These are phyloP conservation scores for Proctacanthus coquilletti DNA, from an alignment of 1,140 invertebrate genomes.

Conservation along the genomic window DNA sequence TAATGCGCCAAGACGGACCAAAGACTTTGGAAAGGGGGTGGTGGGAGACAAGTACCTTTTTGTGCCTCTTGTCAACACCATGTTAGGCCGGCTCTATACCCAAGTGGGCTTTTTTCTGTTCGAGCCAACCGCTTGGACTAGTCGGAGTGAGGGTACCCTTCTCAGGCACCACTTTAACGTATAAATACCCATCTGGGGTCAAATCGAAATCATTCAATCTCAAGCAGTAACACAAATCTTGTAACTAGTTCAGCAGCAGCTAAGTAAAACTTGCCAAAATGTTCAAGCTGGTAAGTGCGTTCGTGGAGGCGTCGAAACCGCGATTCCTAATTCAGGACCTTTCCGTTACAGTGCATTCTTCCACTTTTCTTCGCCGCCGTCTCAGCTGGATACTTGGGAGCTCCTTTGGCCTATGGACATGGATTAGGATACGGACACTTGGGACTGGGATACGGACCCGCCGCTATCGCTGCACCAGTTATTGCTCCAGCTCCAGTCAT, in stretches of 20 bases:
- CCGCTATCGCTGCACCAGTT: constrained; percentile 19
- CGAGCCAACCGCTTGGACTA: too few relatives aligned
- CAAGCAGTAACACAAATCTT: neutral
- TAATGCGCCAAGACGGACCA: too few relatives aligned
- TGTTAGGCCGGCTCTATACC: too few relatives aligned
- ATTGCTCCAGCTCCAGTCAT: constrained; percentile 22
- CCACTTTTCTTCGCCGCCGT: constrained; percentile 22
- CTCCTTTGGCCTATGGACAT: constrained; percentile 14
- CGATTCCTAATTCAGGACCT: too few relatives aligned
- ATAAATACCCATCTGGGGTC: neutral
- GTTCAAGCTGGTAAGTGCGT: constrained; percentile 30
- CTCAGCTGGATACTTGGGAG: constrained; percentile 20
- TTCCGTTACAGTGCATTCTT: constrained; percentile 10
- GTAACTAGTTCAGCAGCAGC: neutral
- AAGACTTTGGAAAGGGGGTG: too few relatives aligned
- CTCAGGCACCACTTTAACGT: neutral
- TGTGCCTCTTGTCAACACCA: too few relatives aligned
- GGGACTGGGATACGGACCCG: constrained; percentile 11
- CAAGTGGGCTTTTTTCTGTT: too few relatives aligned
- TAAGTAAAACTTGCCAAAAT: constrained; percentile 15
- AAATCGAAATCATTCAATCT: neutral
- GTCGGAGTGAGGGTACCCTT: too few relatives aligned
- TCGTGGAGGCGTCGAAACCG: too few relatives aligned
- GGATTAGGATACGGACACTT: constrained; percentile 8
- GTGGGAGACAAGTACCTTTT: too few relatives aligned